Evolutionary conservation across 2,888 invertebrate species (phyloP).

Genomic region (Laothoe populi): DNA sequence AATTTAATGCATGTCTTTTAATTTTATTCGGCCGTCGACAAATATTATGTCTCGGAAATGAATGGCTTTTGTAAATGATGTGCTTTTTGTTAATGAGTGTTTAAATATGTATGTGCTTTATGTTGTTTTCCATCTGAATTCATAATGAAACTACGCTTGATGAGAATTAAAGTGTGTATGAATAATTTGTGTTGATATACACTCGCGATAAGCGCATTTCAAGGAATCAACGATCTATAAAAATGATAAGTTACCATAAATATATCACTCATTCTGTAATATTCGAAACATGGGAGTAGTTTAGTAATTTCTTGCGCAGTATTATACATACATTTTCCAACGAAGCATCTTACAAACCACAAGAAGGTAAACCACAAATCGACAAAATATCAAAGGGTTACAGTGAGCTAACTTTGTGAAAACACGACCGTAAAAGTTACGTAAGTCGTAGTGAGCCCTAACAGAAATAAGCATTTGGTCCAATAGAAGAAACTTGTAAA

Average conservation of each 20-base stretch:
- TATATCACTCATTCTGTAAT: neutral
- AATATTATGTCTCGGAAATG: slow-evolving; percentile 31
- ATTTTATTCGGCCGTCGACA: slow-evolving; percentile 28
- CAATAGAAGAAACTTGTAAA: slow-evolving; percentile 79
- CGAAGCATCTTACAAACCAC: slow-evolving; percentile 27
- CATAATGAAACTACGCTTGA: slow-evolving; percentile 12
- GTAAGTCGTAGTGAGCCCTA: slow-evolving; percentile 55
- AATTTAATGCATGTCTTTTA: slow-evolving; percentile 64
- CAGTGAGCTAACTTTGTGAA: slow-evolving; percentile 55
- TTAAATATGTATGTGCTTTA: slow-evolving; percentile 24
- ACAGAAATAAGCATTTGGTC: slow-evolving; percentile 69
- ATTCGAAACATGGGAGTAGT: neutral
- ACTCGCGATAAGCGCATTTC: slow-evolving; percentile 35
- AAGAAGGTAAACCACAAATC: slow-evolving; percentile 57
- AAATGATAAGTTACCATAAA: slow-evolving; percentile 3
- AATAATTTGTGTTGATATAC: slow-evolving; percentile 16
- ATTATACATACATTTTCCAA: slow-evolving; percentile 1
- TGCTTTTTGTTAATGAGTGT: slow-evolving; percentile 27
- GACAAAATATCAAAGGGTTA: slow-evolving; percentile 63
- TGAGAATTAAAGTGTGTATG: slow-evolving; percentile 18
- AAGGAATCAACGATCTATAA: slow-evolving; percentile 1
- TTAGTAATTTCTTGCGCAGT: no score
- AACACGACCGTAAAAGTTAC: slow-evolving; percentile 58
- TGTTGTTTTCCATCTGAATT: slow-evolving; percentile 25
- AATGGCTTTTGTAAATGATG: slow-evolving; percentile 29